Evolutionary conservation across 1,140 invertebrate species (phyloP), one percentile per base, ranked within the genome.

Genomic region (Grapholita molesta): DNA sequence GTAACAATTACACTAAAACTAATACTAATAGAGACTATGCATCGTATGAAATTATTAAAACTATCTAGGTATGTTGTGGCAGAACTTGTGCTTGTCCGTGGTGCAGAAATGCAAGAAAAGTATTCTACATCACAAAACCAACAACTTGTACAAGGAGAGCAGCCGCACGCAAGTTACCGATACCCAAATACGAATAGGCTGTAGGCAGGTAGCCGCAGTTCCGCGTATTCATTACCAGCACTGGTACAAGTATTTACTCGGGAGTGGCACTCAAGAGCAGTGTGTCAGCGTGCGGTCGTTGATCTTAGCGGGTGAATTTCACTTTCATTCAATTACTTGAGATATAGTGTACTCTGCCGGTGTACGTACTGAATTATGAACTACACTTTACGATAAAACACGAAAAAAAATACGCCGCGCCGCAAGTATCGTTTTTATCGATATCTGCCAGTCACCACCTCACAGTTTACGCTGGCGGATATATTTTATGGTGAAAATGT

Each of bases 241-340:
- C 28, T 25, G 24, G 28, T 18, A 61, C 55, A 61, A 61, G 55
- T 61, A 61, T 61, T 61, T 61, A 61, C 24, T 28, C 12, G 55
- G 55, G 75, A 69, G 79, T 73, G 80, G 73, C 76, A 25, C 55
- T 79, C 84, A 81, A 84, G 86, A 82, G 86, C 85, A 89, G 83
- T 89, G 81, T 86, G 85, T 85, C 84, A 87, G 75, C 30, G 70
- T 66, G 70, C 73, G 85, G 82, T 83, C 85, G 76, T 79, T 86
- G 87, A 70, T 73, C 85, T 70, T 66, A 25, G 15, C 72, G 78
- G 67, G 84, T 82, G 80, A 80, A 88, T 90, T 90, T 90, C 87
- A 85, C 88, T 89, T 90, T 90, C 88, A 86, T 90, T 86, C 81
- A 72, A 78, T 73, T 70, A 69, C 68, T 67, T 68, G 71, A 25